Evolutionary conservation across 2,888 invertebrate genomes (phyloP).

Genomic region (Aethes cnicana): DNA sequence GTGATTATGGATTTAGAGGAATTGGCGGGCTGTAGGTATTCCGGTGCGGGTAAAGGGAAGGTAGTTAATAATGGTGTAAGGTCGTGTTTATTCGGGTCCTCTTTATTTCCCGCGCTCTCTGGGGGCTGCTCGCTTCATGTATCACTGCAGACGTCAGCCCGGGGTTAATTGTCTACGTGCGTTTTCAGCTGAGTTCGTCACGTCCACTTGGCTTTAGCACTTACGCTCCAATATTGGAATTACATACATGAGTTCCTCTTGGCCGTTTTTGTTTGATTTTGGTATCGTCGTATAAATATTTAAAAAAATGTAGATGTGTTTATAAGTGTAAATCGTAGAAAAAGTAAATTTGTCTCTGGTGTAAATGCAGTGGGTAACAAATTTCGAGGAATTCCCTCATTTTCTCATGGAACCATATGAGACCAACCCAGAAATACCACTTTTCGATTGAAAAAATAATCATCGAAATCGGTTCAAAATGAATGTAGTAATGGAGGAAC

Average conservation of each 20-base stretch:
- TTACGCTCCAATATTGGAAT: conserved; percentile 20
- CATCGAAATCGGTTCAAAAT: too few relatives aligned
- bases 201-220: conserved; percentile 45
- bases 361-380: too few relatives aligned
- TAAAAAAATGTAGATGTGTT: too few relatives aligned
- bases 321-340: too few relatives aligned
- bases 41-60: conserved; percentile 41
- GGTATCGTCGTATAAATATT: too few relatives aligned
- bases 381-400: too few relatives aligned
- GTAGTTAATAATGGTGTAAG: conserved; percentile 50
- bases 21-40: conserved; percentile 1
- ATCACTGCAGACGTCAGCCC: conserved; percentile 70
- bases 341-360: too few relatives aligned
- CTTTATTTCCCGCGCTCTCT: conserved; percentile 52
- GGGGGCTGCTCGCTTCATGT: conserved; percentile 53
- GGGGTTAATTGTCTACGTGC: conserved; percentile 76
- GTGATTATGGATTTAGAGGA: conserved; percentile 11
- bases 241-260: conserved; percentile 7
- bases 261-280: too few relatives aligned
- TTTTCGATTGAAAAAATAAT: too few relatives aligned
- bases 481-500: too few relatives aligned
- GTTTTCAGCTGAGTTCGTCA: conserved; percentile 69
- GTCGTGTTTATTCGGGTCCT: conserved; percentile 60
- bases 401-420: too few relatives aligned
- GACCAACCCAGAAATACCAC: too few relatives aligned